Conservation (phyloP, 1,140 invertebrate species). For the Eurosta solidaginis region DNA sequence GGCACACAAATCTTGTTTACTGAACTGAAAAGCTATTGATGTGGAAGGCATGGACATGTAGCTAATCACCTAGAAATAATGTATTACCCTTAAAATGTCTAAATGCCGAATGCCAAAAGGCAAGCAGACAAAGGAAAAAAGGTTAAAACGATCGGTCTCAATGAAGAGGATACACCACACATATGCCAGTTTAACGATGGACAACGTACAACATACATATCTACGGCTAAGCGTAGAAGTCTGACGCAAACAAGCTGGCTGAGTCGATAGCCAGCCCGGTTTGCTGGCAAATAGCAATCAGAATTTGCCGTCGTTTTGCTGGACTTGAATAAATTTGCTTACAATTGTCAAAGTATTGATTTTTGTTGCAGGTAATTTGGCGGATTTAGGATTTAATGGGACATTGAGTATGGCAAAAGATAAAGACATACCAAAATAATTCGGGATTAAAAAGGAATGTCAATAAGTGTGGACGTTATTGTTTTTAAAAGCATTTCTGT, state of each 20-base stretch:
- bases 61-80: conserved; percentile 58
- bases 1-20: background rate
- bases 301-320: background rate
- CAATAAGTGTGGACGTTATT: too few relatives aligned
- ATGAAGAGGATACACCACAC: background rate
- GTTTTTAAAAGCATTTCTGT: too few relatives aligned
- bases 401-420: background rate
- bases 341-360: background rate
- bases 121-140: background rate
- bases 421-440: too few relatives aligned
- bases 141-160: background rate
- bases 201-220: background rate
- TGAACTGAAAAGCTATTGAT: conserved; percentile 41
- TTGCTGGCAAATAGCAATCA: background rate
- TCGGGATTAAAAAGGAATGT: too few relatives aligned
- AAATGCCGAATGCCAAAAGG: conserved; percentile 25
- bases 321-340: conserved; percentile 10
- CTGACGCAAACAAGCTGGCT: too few relatives aligned
- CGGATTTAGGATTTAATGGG: conserved; percentile 1
- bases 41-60: conserved; percentile 51
- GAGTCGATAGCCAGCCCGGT: background rate
- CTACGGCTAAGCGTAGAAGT: too few relatives aligned
- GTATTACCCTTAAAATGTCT: conserved; percentile 27
- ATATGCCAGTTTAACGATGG: background rate
- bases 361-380: background rate